phyloP scores from a whole-genome alignment of 2,888 invertebrate genomes.

The Euproctis similis region DNA sequence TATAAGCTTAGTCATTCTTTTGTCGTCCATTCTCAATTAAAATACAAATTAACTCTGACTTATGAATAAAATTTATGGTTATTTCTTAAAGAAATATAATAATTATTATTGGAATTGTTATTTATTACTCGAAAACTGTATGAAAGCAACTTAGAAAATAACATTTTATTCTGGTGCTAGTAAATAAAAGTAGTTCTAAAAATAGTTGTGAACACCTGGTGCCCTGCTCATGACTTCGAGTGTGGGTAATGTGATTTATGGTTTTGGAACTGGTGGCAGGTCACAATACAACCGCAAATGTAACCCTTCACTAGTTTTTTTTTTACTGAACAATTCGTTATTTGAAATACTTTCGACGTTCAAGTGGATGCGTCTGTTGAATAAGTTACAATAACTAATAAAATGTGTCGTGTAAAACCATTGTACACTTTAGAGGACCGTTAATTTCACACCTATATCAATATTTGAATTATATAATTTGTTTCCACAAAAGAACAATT shows the following conservation, averaged over 20 bases:
- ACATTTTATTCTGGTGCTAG: slow-evolving; percentile 57
- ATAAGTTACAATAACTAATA: slow-evolving; percentile 4
- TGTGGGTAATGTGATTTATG: slow-evolving; percentile 61
- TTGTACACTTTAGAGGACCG: too few species aligned
- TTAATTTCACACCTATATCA: slow-evolving; percentile 23
- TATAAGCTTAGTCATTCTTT: too few species aligned
- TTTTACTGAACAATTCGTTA: slow-evolving; percentile 51
- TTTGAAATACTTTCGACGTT: slow-evolving; percentile 32
- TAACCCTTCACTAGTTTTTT: slow-evolving; percentile 67
- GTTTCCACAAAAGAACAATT: too few species aligned
- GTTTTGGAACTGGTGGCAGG: slow-evolving; percentile 49
- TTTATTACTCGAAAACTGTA: slow-evolving; percentile 53
- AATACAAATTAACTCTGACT: too few species aligned
- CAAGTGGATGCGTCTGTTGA: slow-evolving; percentile 31
- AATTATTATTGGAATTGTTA: slow-evolving; percentile 29
- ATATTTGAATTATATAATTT: slow-evolving; percentile 4
- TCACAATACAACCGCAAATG: slow-evolving; percentile 66
- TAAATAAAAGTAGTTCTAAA: slow-evolving; percentile 59
- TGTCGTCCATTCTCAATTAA: too few species aligned
- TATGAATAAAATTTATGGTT: too few species aligned
- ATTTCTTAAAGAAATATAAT: slow-evolving; percentile 21
- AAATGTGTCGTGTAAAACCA: too few species aligned
- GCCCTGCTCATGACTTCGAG: slow-evolving; percentile 45
- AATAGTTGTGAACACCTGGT: slow-evolving; percentile 69
- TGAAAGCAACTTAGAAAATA: slow-evolving; percentile 63